Evolutionary conservation across 2,888 invertebrate species (phyloP).

Genomic region (Caenorhabditis sp.): DNA sequence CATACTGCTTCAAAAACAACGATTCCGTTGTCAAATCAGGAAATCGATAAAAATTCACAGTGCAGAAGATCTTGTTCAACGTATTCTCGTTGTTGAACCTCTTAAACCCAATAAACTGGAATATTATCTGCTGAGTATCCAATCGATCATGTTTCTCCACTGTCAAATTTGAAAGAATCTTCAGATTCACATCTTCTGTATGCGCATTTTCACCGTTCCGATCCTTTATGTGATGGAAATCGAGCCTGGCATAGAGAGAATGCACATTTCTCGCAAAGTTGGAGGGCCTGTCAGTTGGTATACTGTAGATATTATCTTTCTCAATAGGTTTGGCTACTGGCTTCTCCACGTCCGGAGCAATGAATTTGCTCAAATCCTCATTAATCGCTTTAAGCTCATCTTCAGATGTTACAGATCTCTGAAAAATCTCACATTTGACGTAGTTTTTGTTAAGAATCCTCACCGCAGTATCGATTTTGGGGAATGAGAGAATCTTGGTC

Average conservation of each 20-base stretch:
- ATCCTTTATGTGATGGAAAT: conserved; percentile 71
- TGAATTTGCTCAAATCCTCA: conserved; percentile 15
- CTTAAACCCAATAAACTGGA: conserved; percentile 74
- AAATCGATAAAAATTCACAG: conserved; percentile 75
- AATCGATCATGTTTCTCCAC: conserved; percentile 72
- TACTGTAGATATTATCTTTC: conserved; percentile 3
- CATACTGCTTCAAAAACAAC: conserved; percentile 25
- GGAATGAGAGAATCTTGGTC: neutral
- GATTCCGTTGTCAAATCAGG: conserved; percentile 73
- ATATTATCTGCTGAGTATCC: conserved; percentile 73
- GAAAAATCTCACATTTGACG: neutral
- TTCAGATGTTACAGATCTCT: conserved; percentile 24
- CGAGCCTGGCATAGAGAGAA: conserved; percentile 18
- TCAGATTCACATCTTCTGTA: conserved; percentile 70
- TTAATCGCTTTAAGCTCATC: conserved; percentile 24
- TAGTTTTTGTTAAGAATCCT: neutral
- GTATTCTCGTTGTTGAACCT: conserved; percentile 59
- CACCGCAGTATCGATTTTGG: neutral
- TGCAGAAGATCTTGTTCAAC: conserved; percentile 72
- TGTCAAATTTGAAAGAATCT: conserved; percentile 58
- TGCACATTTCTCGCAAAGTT: conserved; percentile 41
- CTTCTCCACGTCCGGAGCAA: conserved; percentile 3
- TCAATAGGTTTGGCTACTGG: conserved; percentile 10
- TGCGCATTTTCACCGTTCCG: conserved; percentile 72
- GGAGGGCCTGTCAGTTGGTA: conserved; percentile 5